phyloP scores from a whole-genome alignment of 2,797 vertebrate species.

The Tiaroga cobitis region DNA sequence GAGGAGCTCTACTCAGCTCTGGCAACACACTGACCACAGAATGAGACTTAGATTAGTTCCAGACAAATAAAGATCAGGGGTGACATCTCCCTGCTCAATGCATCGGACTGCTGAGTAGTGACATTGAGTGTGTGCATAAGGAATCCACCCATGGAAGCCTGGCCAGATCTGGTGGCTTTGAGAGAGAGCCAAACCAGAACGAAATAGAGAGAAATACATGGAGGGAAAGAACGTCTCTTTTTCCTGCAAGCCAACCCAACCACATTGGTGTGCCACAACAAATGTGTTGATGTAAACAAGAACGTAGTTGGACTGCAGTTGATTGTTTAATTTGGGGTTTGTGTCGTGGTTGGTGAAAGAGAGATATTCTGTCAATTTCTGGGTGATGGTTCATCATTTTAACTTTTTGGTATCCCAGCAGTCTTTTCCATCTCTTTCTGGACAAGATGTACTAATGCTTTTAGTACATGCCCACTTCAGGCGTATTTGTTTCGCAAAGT shows the following conservation, averaged over 20 bases:
- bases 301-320: slow-evolving; percentile 23
- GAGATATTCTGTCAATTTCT: not conserved
- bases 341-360: slow-evolving; percentile 3
- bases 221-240: slow-evolving; percentile 12
- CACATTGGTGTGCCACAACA: slow-evolving; percentile 52
- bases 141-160: slow-evolving; percentile 36
- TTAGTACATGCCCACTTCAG: too few relatives aligned
- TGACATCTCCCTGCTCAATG: slow-evolving; percentile 50
- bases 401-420: not conserved
- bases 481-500: too few relatives aligned
- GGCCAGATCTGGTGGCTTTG: slow-evolving; percentile 54
- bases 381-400: not conserved
- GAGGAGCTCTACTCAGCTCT: slow-evolving; percentile 16
- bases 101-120: slow-evolving; percentile 37
- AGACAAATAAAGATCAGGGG: slow-evolving; percentile 61
- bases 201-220: slow-evolving; percentile 31
- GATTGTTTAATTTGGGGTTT: slow-evolving; percentile 36
- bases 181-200: slow-evolving; percentile 51
- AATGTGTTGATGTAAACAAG: slow-evolving; percentile 45
- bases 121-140: slow-evolving; percentile 25
- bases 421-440: slow-evolving; percentile 6
- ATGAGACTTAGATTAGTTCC: slow-evolving; percentile 54
- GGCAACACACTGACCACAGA: slow-evolving; percentile 50
- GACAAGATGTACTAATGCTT: too few relatives aligned
- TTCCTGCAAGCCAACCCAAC: slow-evolving; percentile 33